Percentiles rank a stretch among this genome's conserved stretches.
phyloP scores from a whole-genome alignment of 2,888 invertebrate species.

The Macaria notata region DNA sequence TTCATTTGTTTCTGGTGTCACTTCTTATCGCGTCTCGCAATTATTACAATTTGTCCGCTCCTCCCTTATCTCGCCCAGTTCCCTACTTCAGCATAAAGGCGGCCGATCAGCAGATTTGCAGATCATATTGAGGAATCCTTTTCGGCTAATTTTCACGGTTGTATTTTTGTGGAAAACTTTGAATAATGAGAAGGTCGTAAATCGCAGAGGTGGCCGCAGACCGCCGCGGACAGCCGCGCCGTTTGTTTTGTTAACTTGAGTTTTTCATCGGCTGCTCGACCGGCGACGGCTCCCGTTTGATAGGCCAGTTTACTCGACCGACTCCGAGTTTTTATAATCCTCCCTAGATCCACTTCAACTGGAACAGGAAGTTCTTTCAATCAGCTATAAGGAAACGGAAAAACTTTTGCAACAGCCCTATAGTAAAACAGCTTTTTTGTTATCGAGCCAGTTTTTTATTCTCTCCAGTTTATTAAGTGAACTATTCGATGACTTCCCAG shows the following conservation, averaged over 20 bases:
- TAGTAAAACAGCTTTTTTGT: too few species aligned
- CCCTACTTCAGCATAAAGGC: conserved; percentile 77
- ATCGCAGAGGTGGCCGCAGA: conserved; percentile 67
- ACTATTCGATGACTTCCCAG: too few species aligned
- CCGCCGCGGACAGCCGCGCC: conserved; percentile 58
- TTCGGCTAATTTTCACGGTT: conserved; percentile 61
- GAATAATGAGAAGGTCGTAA: conserved; percentile 71
- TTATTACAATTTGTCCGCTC: conserved; percentile 82
- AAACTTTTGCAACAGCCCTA: conserved; percentile 27
- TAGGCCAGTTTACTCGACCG: conserved; percentile 51
- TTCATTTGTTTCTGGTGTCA: conserved; percentile 82
- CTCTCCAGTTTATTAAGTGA: too few species aligned
- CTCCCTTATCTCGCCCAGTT: conserved; percentile 78
- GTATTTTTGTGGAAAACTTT: conserved; percentile 67
- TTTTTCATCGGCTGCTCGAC: conserved; percentile 60
- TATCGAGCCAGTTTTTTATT: too few species aligned
- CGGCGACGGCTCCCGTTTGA: conserved; percentile 57
- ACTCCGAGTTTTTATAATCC: conserved; percentile 36
- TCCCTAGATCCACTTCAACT: conserved; percentile 34
- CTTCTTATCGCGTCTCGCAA: conserved; percentile 81
- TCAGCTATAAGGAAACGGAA: conserved; percentile 38
- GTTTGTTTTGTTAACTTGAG: conserved; percentile 66
- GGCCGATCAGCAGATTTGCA: conserved; percentile 74
- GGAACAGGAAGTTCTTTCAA: conserved; percentile 40
- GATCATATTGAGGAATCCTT: conserved; percentile 70